Base-by-base conservation (phyloP, 1,140 invertebrate genomes). In the Antheraea pernyi region DNA sequence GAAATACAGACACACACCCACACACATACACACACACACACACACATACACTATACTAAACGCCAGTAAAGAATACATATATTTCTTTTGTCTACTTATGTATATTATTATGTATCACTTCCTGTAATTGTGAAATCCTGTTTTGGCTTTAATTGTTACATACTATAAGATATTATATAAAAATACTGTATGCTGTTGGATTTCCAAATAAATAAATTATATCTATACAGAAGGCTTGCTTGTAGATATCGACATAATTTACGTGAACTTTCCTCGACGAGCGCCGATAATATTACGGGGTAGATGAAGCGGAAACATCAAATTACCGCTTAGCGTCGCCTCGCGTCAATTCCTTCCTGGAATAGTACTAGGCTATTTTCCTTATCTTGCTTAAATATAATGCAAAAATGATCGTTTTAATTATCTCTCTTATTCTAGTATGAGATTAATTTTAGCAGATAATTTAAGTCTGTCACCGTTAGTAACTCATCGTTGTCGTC, bases 261-360 rank as follows among this genome's bases (percentile, higher is more conserved):
- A 65, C 64, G 39, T 42, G 64, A 53, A 65, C 64, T 65, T 65
- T 65, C 42, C 64, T 65, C 19, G 37, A 53, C 37, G 62, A 64
- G 62, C 64, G 39, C 39, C 64, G 42, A 65, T 65, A 42, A 65
- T 65, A 65, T 65, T 65, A 65, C 64, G 19, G 39, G 39, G 64
- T 46, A 65, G 64, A 65, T 65, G 64, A 65, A 65, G 64, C 64
- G 64, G 64, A 65, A 65, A 65, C 64, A 65, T 65, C 64, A 48
- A 65, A 65, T 65, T 65, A 65, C 64, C 64, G 64, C 39, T 65
- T 65, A 65, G 64, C 64, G 64, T 65, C 42, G 39, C 64, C 37
- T 65, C 64, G 39, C 64, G 42, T 19, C 64, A 65, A 65, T 65
- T 65, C 46, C 37, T 65, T 22, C 64, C 64, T 65, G 39, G 37